These are phyloP conservation scores for Diadromus collaris DNA, from an alignment of 2,888 invertebrate genomes.

Conservation along the genomic window DNA sequence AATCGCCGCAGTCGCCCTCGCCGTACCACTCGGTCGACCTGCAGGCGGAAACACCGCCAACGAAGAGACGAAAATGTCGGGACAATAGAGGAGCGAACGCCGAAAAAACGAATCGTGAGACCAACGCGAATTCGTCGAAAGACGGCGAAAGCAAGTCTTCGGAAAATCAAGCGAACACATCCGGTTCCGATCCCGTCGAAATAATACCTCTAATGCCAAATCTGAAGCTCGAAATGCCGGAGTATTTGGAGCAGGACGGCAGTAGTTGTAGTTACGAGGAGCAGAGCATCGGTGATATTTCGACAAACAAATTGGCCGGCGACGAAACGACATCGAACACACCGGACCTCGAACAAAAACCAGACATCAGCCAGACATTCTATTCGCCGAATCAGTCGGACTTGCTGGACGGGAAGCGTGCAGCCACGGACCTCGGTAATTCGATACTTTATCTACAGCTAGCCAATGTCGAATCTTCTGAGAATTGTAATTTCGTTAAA, in stretches of 20 bases:
- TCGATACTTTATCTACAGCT: constrained; percentile 16
- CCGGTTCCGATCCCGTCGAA: constrained; percentile 77
- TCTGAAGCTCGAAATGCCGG: constrained; percentile 83
- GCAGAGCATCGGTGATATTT: constrained; percentile 75
- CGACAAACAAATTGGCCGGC: constrained; percentile 73
- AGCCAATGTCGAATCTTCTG: neutral
- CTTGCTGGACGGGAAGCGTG: constrained; percentile 73
- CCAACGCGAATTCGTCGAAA: constrained; percentile 70
- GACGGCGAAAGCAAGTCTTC: constrained; percentile 71
- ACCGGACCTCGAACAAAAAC: constrained; percentile 77
- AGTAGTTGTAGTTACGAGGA: constrained; percentile 80
- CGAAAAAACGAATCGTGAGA: constrained; percentile 71
- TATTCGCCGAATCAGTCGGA: constrained; percentile 77
- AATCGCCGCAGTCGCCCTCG: constrained; percentile 76
- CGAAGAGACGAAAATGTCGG: constrained; percentile 77
- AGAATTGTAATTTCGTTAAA: neutral
- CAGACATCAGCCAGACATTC: constrained; percentile 78
- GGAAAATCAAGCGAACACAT: constrained; percentile 71
- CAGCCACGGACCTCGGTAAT: constrained; percentile 76
- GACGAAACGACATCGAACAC: constrained; percentile 75
- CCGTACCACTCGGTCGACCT: constrained; percentile 75
- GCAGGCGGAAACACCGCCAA: constrained; percentile 75
- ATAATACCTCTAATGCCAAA: constrained; percentile 80
- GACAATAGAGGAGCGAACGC: constrained; percentile 72
- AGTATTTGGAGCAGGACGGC: constrained; percentile 81